Evolutionary conservation across 2,797 vertebrate species (phyloP), one percentile per base, ranked within the genome.

Genomic region (Coregonus ussuriensis): DNA sequence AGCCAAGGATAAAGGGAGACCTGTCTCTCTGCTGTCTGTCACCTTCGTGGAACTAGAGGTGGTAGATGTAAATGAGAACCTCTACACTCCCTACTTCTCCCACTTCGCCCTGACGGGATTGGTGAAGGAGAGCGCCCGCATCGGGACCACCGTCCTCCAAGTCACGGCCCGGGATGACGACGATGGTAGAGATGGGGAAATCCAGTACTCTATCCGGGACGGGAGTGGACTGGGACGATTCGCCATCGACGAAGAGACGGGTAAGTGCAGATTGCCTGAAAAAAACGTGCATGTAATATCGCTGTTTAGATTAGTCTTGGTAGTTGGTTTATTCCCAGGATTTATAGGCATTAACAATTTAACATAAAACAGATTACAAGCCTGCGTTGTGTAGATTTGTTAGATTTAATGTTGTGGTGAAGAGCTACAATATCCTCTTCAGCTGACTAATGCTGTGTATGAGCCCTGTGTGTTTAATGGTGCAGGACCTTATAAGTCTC

Each of bases 51-150:
- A 98, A 85, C 94, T 99, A 18, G 98, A 99, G 89, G 98, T 99
- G 59, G 95, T 99, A 59, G 98, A 99, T 83, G 97, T 99, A 52
- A 99, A 99, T 0, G 98, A 99, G 92, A 99, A 99, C 85, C 96
- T 98, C 76, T 96, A 97, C 0, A 90, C 95, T 0, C 98, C 98
- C 0, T 97, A 97, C 85, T 99, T 99, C 91, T 91, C 94, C 3
- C 95, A 96, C 81, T 99, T 99, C 74, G 97, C 97, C 0, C 74
- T 96, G 63, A 92, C 92, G 72, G 97, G 96, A 90, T 94, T 94
- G 76, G 94, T 99, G 72, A 97, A 96, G 86, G 98, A 99, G 86
- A 97, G 97, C 37, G 94, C 96, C 0, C 95, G 95, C 1, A 93
- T 96, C 76, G 98, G 98, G 84, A 97, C 96, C 75, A 98, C 96